Conservation (phyloP, 2,888 invertebrate species). For the Tridacna gigas region DNA sequence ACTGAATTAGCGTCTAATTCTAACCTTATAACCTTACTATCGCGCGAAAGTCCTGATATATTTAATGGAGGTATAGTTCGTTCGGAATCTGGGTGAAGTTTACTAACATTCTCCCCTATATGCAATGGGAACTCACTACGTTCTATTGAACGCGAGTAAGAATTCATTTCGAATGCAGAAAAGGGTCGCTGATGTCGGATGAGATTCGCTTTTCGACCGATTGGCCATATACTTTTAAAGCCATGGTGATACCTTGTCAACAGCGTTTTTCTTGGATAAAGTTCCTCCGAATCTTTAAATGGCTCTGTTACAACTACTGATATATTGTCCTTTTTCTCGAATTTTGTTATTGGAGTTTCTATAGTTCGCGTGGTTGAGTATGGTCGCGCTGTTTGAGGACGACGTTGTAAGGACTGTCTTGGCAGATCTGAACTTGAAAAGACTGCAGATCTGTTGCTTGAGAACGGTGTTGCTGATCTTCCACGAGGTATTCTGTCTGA, state of each 20-base stretch:
- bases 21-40: constrained; percentile 12
- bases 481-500: constrained; percentile 8
- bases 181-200: constrained; percentile 61
- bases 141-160: constrained; percentile 59
- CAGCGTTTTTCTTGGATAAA: constrained; percentile 56
- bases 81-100: background rate
- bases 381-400: constrained; percentile 31
- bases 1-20: constrained; percentile 14
- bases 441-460: background rate
- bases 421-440: background rate
- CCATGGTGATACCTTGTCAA: constrained; percentile 65
- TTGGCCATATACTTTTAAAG: constrained; percentile 72
- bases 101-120: constrained; percentile 21
- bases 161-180: constrained; percentile 61
- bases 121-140: constrained; percentile 50
- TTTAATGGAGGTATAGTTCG: background rate
- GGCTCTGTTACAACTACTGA: constrained; percentile 49
- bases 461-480: constrained; percentile 12
- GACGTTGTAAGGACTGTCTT: background rate
- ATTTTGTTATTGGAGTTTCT: constrained; percentile 26
- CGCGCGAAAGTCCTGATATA: background rate
- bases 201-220: constrained; percentile 66
- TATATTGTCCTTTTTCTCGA: constrained; percentile 38
- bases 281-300: constrained; percentile 47
- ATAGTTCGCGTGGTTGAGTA: constrained; percentile 16